Percentiles rank a stretch among this genome's conserved stretches.
Conservation (phyloP, 1,140 invertebrate species). For the Octopus bimaculoides region DNA sequence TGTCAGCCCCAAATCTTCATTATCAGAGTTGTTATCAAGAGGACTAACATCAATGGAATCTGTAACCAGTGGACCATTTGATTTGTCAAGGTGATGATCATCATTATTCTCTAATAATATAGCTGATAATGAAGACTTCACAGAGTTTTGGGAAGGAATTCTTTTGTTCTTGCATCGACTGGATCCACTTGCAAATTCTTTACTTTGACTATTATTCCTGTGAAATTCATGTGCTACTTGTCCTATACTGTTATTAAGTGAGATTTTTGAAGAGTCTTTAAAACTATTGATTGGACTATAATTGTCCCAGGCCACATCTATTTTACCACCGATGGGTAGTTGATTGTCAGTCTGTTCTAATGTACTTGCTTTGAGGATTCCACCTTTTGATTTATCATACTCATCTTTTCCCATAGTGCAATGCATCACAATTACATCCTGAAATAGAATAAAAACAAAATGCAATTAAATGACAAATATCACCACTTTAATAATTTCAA, state of each 20-base stretch:
- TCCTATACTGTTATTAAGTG: background rate
- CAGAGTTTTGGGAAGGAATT: background rate
- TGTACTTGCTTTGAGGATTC: background rate
- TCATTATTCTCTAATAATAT: background rate
- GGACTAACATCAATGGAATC: background rate
- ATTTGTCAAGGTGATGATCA: background rate
- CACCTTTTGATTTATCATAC: background rate
- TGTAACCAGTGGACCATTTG: background rate
- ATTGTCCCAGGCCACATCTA: background rate
- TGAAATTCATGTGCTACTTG: background rate
- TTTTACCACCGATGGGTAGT: too few species aligned
- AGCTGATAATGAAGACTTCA: background rate
- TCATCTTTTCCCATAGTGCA: slow-evolving; percentile 11
- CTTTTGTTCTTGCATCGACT: background rate
- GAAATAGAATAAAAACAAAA: background rate
- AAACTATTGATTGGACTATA: background rate
- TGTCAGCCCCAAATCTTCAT: background rate
- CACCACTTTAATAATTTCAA: too few species aligned
- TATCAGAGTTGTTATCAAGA: background rate
- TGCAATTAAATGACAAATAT: background rate
- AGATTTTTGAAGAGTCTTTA: background rate
- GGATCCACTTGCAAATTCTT: background rate
- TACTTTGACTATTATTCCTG: background rate
- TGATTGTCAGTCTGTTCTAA: background rate
- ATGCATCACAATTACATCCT: slow-evolving; percentile 3